phyloP scores from a whole-genome alignment of 2,888 invertebrate genomes.

The Chrysolina americana region DNA sequence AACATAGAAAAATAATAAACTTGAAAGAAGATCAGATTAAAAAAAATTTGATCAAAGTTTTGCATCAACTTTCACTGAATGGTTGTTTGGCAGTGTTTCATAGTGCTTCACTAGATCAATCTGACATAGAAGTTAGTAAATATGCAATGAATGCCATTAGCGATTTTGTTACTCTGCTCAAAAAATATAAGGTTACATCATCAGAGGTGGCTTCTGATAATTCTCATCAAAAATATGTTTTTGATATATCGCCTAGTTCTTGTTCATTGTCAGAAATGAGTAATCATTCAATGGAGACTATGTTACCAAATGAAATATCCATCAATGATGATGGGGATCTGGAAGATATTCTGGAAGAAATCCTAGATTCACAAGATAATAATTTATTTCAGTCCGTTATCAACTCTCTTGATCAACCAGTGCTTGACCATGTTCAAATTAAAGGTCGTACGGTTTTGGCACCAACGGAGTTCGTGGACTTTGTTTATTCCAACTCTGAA shows the following conservation, averaged over 20 bases:
- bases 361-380: slow-evolving; percentile 76
- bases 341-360: slow-evolving; percentile 74
- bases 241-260: neutral
- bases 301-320: neutral
- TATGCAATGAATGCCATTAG: slow-evolving; percentile 73
- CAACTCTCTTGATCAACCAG: slow-evolving; percentile 66
- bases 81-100: slow-evolving; percentile 82
- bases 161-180: slow-evolving; percentile 72
- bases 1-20: slow-evolving; percentile 83
- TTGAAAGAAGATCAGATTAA: slow-evolving; percentile 79
- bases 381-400: slow-evolving; percentile 76
- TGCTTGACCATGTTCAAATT: slow-evolving; percentile 57
- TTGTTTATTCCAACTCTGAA: slow-evolving; percentile 76
- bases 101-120: slow-evolving; percentile 77
- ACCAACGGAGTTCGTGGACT: slow-evolving; percentile 75
- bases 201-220: slow-evolving; percentile 12
- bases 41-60: slow-evolving; percentile 76
- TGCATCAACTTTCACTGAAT: slow-evolving; percentile 78
- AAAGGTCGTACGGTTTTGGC: slow-evolving; percentile 69
- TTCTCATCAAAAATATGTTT: neutral
- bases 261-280: neutral
- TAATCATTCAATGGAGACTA: neutral
- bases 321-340: neutral
- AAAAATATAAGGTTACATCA: slow-evolving; percentile 72
- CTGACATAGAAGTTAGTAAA: slow-evolving; percentile 81